Evolutionary conservation across 2,888 invertebrate species (phyloP), one percentile per base, ranked within the genome.

Genomic region (Chymomyza amoena): DNA sequence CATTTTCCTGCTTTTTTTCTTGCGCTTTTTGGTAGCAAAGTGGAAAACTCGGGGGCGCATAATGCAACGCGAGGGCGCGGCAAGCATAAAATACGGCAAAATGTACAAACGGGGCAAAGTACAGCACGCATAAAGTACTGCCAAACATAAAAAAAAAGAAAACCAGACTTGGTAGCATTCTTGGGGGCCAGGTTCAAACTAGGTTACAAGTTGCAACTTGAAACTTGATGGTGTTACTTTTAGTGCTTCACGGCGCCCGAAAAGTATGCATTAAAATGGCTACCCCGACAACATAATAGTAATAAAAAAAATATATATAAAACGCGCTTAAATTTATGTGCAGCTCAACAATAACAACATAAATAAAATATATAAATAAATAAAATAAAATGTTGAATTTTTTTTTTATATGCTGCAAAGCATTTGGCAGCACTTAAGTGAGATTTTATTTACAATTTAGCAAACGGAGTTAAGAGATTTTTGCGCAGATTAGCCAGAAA

Each of bases 171-270:
- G 36, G 36, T 9, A 36, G 36, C 7, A 36, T 1, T 36, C 9
- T 6, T 36, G 39, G 39, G 39, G 2, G 39, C 6, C 39, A 45
- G 39, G 39, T 45, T 61, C 50, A 79, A 84, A 86, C 72, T 86
- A 76, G 84, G 84, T 84, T 84, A 81, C 74, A 86, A 81, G 76
- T 80, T 75, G 73, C 72, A 81, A 80, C 77, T 76, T 80, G 68
- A 77, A 84, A 77, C 79, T 72, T 75, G 69, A 68, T 62, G 78
- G 62, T 39, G 62, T 75, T 70, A 63, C 65, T 75, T 78, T 75
- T 67, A 63, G 59, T 66, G 64, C 56, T 61, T 20, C 57, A 18
- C 52, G 54, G 54, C 18, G 25, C 57, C 57, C 39, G 13, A 45
- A 45, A 45, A 45, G 39, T 45, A 45, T 45, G 13, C 39, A 45